Evolutionary conservation across 2,888 invertebrate genomes (phyloP), one percentile per base, ranked within the genome.

Genomic region (Neoscelio sp.): DNA sequence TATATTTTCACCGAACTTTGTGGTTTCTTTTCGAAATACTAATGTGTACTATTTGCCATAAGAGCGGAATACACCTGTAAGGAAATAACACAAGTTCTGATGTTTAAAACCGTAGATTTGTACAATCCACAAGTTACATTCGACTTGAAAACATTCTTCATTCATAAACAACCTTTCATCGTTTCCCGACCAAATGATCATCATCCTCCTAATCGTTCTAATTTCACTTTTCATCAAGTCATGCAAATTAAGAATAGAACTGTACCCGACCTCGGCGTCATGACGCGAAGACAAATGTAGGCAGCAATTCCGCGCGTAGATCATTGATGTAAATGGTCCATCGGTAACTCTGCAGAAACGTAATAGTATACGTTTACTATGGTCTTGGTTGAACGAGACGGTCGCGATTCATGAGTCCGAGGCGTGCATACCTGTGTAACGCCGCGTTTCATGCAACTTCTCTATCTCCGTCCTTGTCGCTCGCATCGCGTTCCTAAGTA

Each of bases 251-350:
- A 13, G 26, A 13, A 1, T 20, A 44, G 38, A 71, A 71, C 33
- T 70, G 58, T 71, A 52, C 60, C 40, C 12, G 20, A 23, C 60
- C 17, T 44, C 38, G 7, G 54, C 26, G 35, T 10, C 10, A 50
- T 30, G 38, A 60, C 13, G 28, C 58, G 28, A 71, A 79, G 75
- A 71, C 75, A 67, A 75, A 71, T 56, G 75, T 50, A 46, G 18
- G 50, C 28, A 15, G 68, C 23, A 28, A 52, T 50, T 46, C 38
- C 48, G 56, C 65, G 75, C 40, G 52, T 56, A 70, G 74, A 60
- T 78, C 73, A 74, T 78, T 70, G 70, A 79, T 79, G 79, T 76
- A 80, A 80, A 80, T 80, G 71, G 70, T 46, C 58, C 78, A 75
- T 76, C 79, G 71, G 73, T 67, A 50, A 58, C 44, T 71, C 54